Base-by-base conservation (phyloP, 2,888 invertebrate species). In the Chrysodeixis includens region DNA sequence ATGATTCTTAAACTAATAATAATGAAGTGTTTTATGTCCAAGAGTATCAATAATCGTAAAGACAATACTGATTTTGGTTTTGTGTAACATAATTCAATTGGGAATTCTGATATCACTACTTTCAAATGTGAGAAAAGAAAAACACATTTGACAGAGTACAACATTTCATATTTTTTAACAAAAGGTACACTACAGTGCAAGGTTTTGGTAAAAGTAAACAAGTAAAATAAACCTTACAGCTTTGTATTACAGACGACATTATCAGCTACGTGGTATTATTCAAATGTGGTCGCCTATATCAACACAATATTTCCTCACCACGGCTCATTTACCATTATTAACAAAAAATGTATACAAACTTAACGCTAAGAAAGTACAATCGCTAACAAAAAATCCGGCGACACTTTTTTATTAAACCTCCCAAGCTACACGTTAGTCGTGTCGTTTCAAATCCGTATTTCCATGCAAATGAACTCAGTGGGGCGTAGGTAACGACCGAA, bases 391-490 rank as follows among this genome's bases (percentile, higher is more conserved):
- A 74, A 63, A 46, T 16, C 49, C 58, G 5, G 20, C 44, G 61
- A 77, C 69, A 68, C 64, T 72, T 74, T 74, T 68, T 64, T 64
- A 74, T 76, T 59, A 72, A 76, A 64, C 61, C 20, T 51, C 9
- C 26, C 62, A 9, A 44, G 53, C 30, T 60, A 54, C 62, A 68
- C 68, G 63, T 61, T 69, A 71, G 70, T 67, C 63, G 62, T 71
- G 78, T 66, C 77, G 71, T 69, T 73, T 68, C 60, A 79, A 78
- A 82, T 75, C 74, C 79, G 79, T 78, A 82, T 84, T 84, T 80
- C 71, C 77, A 84, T 84, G 80, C 76, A 84, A 84, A 84, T 81
- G 78, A 82, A 79, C 54, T 44, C 74, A 63, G 69, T 66, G 77
- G 66, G 68, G 74, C 56, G 72, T 35, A 54, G 65, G 74, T 71